Base-by-base conservation (phyloP, 2,888 invertebrate genomes). In the Brachylomia viminalis region DNA sequence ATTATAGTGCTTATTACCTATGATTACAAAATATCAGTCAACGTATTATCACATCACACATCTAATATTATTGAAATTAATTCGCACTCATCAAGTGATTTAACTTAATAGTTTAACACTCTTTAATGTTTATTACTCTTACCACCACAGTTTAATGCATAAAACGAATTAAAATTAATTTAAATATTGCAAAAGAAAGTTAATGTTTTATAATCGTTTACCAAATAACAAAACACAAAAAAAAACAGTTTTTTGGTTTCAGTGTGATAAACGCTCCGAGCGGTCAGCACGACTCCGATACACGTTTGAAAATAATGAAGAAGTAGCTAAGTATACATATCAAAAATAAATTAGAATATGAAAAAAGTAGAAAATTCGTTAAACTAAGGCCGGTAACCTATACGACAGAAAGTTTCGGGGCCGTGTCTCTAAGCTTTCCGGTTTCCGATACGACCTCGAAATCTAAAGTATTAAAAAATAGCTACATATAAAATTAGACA, bases 401-500 rank as follows among this genome's bases (percentile, higher is more conserved):
- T 82, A 84, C 87, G 85, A 88, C 92, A 90, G 95, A 95, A 95
- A 95, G 95, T 93, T 91, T 90, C 82, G 88, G 86, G 89, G 86
- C 85, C 91, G 88, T 70, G 80, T 86, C 87, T 83, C 72, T 88
- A 88, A 91, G 87, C 89, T 93, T 93, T 92, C 95, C 95, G 95
- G 96, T 95, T 96, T 92, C 47, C 68, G 84, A 86, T 77, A 83
- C 89, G 95, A 94, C 95, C 95, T 91, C 94, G 91, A 94, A 94
- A 89, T 87, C 83, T 79, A 77, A 82, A 90, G 89, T 92, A 93
- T 92, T 92, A 92, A 94, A 93, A 95, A 94, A 95, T 95, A 94
- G 93, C 94, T 93, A 95, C 94, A 94, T 94, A 93, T 92, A 88
- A 92, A 94, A 95, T 93, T 90, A 93, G 94, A 91, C 89, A 84